A percentile compares a stretch with the other conserved stretches of the same genome.
These are phyloP conservation scores for Sipha flava DNA, from an alignment of 1,140 invertebrate species.

Conservation along the genomic window DNA sequence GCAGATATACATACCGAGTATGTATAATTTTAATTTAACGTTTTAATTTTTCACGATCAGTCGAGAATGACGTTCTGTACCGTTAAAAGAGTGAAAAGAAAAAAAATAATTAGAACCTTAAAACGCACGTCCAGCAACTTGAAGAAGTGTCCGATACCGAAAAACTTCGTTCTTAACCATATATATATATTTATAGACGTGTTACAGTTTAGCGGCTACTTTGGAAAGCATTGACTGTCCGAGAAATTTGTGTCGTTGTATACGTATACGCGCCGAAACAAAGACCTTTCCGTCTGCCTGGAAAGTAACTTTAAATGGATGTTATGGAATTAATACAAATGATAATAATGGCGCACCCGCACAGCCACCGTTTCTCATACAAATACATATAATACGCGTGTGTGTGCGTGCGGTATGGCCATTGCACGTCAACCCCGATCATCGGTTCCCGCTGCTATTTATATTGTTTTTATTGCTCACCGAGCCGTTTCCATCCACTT, in stretches of 20 bases:
- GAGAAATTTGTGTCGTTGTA: background rate
- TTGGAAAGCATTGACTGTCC: background rate
- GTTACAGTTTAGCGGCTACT: too few species aligned
- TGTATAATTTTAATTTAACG: too few species aligned
- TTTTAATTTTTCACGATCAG: too few species aligned
- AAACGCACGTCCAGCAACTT: too few species aligned
- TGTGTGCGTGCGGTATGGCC: background rate
- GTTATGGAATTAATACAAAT: constrained; percentile 29
- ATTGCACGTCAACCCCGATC: constrained; percentile 29
- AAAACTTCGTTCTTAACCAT: too few species aligned
- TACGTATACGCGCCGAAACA: background rate
- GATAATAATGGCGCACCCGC: background rate
- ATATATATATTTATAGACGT: too few species aligned
- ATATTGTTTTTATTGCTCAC: constrained; percentile 31
- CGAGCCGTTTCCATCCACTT: constrained; percentile 24
- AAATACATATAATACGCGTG: background rate
- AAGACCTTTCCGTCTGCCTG: constrained; percentile 12
- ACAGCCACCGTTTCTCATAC: background rate
- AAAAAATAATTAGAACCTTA: too few species aligned
- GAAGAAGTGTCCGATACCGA: too few species aligned
- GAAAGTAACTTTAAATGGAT: constrained; percentile 28
- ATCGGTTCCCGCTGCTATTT: constrained; percentile 14
- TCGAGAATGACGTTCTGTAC: too few species aligned
- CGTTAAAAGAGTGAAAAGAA: too few species aligned
- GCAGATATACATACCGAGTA: too few species aligned